phyloP scores from a whole-genome alignment of 1,140 invertebrate species.

The Lepidostoma basale region DNA sequence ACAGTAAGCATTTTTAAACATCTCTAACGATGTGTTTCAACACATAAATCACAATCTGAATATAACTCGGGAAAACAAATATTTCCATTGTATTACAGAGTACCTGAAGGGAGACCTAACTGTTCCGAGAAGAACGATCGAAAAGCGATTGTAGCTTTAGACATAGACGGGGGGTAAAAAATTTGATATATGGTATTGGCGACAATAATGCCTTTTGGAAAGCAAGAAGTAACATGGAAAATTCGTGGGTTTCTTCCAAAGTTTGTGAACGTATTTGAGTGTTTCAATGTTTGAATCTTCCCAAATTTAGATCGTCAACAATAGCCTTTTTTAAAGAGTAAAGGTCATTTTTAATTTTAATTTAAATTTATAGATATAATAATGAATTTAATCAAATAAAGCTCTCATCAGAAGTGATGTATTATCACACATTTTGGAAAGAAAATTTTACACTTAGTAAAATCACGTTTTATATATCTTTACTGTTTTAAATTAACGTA shows the following conservation, averaged over 20 bases:
- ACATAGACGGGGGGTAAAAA: neutral
- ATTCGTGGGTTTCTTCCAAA: neutral
- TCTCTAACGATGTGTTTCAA: neutral
- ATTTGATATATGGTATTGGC: neutral
- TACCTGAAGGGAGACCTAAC: neutral
- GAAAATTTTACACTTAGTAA: too few species aligned
- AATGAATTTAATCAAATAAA: too few species aligned
- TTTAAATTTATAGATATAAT: too few species aligned
- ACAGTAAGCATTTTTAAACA: neutral
- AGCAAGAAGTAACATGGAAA: constrained; percentile 2
- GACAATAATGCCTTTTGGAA: neutral
- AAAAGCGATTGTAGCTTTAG: neutral
- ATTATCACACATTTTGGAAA: too few species aligned
- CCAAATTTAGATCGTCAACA: too few species aligned
- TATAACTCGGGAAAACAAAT: neutral
- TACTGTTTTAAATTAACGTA: too few species aligned
- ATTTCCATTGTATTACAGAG: neutral
- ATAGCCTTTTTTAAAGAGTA: too few species aligned
- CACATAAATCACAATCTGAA: neutral
- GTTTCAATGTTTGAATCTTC: too few species aligned
- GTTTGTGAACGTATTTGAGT: too few species aligned
- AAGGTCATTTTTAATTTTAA: too few species aligned
- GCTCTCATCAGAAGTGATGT: too few species aligned
- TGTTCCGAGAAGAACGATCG: neutral
- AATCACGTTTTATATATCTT: too few species aligned